phyloP scores from a whole-genome alignment of 2,113 vertebrate genomes.

The Clarias gariepinus region DNA sequence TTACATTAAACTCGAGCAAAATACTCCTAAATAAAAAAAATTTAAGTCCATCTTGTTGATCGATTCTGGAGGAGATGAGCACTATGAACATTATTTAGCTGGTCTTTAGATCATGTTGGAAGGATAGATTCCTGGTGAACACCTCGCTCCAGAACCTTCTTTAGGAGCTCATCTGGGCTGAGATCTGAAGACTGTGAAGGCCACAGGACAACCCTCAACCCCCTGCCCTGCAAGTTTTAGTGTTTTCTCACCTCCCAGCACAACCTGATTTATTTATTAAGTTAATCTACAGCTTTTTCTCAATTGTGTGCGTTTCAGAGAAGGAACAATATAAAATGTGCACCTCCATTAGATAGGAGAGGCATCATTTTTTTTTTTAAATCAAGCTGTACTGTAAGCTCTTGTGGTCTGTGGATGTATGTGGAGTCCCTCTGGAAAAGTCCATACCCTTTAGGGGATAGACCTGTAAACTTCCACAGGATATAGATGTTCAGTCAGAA shows the following conservation, averaged over 20 bases:
- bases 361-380: background rate
- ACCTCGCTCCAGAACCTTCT: background rate
- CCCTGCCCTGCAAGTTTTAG: too few species aligned
- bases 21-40: background rate
- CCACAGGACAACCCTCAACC: background rate
- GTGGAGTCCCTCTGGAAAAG: background rate
- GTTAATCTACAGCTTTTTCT: too few species aligned
- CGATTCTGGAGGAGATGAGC: background rate
- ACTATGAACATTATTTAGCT: background rate
- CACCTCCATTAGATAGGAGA: too few species aligned
- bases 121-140: background rate
- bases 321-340: too few species aligned
- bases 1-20: background rate
- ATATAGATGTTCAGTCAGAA: background rate
- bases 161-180: background rate
- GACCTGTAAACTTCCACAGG: background rate
- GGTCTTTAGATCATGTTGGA: background rate
- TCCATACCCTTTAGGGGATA: background rate
- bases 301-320: too few species aligned
- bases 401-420: too few species aligned
- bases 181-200: background rate
- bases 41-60: background rate
- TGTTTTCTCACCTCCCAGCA: too few species aligned
- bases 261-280: too few species aligned
- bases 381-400: background rate